These are phyloP conservation scores for Aphelenchoides fujianensis DNA, from an alignment of 1,140 invertebrate species.

Conservation along the genomic window DNA sequence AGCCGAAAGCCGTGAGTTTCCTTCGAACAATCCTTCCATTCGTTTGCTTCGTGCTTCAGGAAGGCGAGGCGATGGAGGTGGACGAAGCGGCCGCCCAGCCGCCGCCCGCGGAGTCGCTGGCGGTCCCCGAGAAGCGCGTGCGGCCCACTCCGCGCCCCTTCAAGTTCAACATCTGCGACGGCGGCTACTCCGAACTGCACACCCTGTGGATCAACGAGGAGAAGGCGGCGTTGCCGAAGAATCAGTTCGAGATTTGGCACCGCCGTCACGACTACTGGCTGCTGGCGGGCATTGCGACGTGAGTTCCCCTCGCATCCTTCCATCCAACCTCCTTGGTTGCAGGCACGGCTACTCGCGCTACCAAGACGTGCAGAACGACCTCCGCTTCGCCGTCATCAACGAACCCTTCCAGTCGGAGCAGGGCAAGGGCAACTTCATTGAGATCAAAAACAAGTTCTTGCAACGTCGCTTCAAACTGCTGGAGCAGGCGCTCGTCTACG, in stretches of 20 bases:
- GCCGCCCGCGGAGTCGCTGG: no score
- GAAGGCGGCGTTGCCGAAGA: conserved; percentile 81
- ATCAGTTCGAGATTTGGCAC: conserved; percentile 96
- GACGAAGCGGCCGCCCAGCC: no score
- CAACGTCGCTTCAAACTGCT: conserved; percentile 94
- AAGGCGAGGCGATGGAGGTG: no score
- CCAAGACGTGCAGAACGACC: conserved; percentile 98
- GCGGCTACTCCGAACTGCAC: conserved; percentile 97
- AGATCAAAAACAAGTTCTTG: conserved; percentile 99
- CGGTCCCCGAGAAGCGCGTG: no score
- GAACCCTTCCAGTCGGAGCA: conserved; percentile 99
- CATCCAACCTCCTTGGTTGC: conserved; percentile 9
- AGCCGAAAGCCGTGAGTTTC: no score
- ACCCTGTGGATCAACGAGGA: conserved; percentile 98
- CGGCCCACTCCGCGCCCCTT: conserved; percentile 85
- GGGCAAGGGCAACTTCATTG: conserved; percentile 93
- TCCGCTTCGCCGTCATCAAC: conserved; percentile 93
- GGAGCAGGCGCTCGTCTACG: conserved; percentile 96
- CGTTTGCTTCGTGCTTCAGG: no score
- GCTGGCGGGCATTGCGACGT: conserved; percentile 90
- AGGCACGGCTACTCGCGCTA: conserved; percentile 93
- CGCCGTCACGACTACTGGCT: conserved; percentile 98
- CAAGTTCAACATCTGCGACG: conserved; percentile 99
- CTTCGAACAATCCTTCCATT: no score
- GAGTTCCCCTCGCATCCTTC: conserved; percentile 29